Evolutionary conservation across 2,113 vertebrate genomes (phyloP), one percentile per base, ranked within the genome.

Genomic region (Paramormyrops kingsleyae): DNA sequence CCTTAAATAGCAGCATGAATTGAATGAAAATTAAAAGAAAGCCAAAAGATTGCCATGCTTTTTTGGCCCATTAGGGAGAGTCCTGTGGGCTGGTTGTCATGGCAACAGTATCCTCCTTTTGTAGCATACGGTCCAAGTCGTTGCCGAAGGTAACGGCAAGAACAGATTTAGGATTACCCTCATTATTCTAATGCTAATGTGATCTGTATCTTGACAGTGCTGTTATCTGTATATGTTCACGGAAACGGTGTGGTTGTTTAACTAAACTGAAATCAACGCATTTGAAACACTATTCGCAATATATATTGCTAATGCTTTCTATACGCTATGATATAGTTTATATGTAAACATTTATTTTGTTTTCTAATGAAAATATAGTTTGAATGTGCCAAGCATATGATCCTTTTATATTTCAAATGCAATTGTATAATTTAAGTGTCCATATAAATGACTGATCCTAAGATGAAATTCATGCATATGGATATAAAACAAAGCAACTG

Each of bases 221-320:
- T 87, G 88, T 66, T 74, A 70, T 90, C 88, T 35, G 6, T 83
- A 83, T 90, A 91, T 87, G 85, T 90, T 66, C 39, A 85, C 85
- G 91, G 88, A 90, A 62, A 49, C 87, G n/a, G 50, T 83, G 84
- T 89, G 83, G 59, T 92, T 46, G 88, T 91, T 88, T 87, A 87
- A 91, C 90, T 56, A 35, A 88, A 88, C 89, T 21, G 52, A 91
- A 88, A 35, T 87, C 53, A 88, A 91, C 88, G 9, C 2, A 77
- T 42, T 39, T 77, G 70, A 31, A 80, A 80, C 74, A 39, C 74
- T 39, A 42, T 42, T 42, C 35, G 42, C n/a, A 15, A 70, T 80
- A 80, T 15, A 19, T 80, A 42, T 19, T 42, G 15, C 15, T 42
- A 39, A 7, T 80, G 4, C 35, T 80, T 39, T 80, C 5, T 42